Evolutionary conservation across 2,113 vertebrate genomes (phyloP).

Genomic region (Epinephelus lanceolatus): DNA sequence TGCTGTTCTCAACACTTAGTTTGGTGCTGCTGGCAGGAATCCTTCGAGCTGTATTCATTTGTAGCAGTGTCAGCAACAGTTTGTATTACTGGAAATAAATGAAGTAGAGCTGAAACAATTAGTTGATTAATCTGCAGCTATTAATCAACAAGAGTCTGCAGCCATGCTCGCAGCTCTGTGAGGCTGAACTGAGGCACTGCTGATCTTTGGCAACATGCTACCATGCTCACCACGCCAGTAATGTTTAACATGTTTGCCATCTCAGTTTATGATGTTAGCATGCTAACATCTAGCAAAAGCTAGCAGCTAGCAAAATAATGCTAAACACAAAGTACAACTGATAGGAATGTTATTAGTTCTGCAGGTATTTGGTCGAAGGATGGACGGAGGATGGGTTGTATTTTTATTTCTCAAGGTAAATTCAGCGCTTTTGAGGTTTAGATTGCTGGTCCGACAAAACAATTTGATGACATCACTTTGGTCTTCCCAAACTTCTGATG

Average conservation of each 20-base stretch:
- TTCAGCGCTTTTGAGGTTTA: too few species aligned
- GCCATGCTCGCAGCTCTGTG: background rate
- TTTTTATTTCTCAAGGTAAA: background rate
- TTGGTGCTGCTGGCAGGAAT: constrained; percentile 6
- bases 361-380: background rate
- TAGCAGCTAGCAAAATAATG: background rate
- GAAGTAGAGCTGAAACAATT: constrained; percentile 4
- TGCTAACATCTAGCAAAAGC: background rate
- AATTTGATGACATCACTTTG: background rate
- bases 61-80: constrained; percentile 13
- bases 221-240: background rate
- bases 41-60: background rate
- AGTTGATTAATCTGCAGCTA: constrained; percentile 19
- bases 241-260: background rate
- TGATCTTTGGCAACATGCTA: background rate
- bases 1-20: background rate
- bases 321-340: background rate
- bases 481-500: background rate
- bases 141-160: constrained; percentile 5
- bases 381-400: background rate
- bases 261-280: background rate
- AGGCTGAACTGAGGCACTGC: background rate
- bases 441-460: background rate
- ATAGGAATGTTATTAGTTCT: background rate
- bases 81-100: constrained; percentile 3